Conservation (phyloP, 2,888 invertebrate genomes). For the Odiellus spinosus region DNA sequence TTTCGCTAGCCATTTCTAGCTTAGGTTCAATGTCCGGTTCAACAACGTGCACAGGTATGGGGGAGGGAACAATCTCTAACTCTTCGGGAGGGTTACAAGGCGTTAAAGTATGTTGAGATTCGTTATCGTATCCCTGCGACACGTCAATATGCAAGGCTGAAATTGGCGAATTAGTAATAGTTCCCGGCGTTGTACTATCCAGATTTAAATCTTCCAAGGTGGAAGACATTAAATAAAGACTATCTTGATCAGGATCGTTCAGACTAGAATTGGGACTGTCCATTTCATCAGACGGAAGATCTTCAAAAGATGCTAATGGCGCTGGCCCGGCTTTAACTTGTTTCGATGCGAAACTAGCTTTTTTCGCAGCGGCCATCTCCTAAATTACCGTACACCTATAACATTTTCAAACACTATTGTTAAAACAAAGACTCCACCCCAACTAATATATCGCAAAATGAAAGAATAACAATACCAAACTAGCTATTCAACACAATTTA, state of each 20-base stretch:
- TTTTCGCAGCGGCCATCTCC: conserved; percentile 14
- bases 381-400: background rate
- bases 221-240: conserved; percentile 3
- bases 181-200: conserved; percentile 9
- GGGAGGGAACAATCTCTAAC: conserved; percentile 6
- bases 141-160: conserved; percentile 11
- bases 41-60: conserved; percentile 9
- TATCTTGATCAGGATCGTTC: conserved; percentile 9
- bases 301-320: conserved; percentile 85
- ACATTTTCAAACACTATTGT: too few species aligned
- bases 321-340: conserved; percentile 70
- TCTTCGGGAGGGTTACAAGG: conserved; percentile 9
- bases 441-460: too few species aligned
- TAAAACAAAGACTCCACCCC: too few species aligned
- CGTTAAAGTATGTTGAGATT: conserved; percentile 15
- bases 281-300: conserved; percentile 53
- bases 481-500: too few species aligned
- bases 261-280: conserved; percentile 32
- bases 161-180: conserved; percentile 12
- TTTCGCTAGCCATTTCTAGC: background rate
- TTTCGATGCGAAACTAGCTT: conserved; percentile 19
- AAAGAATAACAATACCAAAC: too few species aligned
- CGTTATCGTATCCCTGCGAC: conserved; percentile 6
- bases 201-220: background rate
- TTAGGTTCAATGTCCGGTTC: conserved; percentile 13